Conservation (phyloP, 2,888 invertebrate genomes). For the Phalera bucephala region DNA sequence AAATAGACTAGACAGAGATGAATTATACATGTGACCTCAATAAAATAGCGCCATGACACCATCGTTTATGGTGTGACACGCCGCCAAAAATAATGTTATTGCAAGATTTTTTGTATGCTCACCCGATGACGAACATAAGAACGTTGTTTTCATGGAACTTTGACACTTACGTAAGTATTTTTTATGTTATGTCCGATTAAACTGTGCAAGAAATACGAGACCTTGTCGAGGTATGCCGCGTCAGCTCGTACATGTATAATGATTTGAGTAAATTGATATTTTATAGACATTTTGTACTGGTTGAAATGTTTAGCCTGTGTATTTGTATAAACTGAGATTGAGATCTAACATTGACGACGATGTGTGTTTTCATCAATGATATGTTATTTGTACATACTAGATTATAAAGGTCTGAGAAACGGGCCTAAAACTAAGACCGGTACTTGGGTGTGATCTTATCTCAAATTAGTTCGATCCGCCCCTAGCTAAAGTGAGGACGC, state of each 20-base stretch:
- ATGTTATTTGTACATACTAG: too few species aligned
- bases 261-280: slow-evolving; percentile 34
- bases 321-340: too few species aligned
- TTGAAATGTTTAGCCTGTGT: neutral
- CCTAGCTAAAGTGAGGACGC: too few species aligned
- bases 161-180: slow-evolving; percentile 64
- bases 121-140: slow-evolving; percentile 12
- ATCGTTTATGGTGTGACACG: slow-evolving; percentile 1
- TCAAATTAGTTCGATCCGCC: too few species aligned
- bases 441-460: too few species aligned
- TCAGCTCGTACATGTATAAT: slow-evolving; percentile 19
- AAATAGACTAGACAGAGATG: slow-evolving; percentile 1
- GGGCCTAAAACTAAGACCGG: too few species aligned
- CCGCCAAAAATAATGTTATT: slow-evolving; percentile 13
- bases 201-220: slow-evolving; percentile 31
- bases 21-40: too few species aligned
- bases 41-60: too few species aligned
- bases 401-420: too few species aligned
- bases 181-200: slow-evolving; percentile 43
- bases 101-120: slow-evolving; percentile 21
- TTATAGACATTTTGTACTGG: slow-evolving; percentile 17
- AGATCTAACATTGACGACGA: too few species aligned
- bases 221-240: slow-evolving; percentile 21
- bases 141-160: slow-evolving; percentile 38
- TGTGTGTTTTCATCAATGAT: too few species aligned